Evolutionary conservation across 1,140 invertebrate genomes (phyloP).

Genomic region (Marisa cornuarietis): DNA sequence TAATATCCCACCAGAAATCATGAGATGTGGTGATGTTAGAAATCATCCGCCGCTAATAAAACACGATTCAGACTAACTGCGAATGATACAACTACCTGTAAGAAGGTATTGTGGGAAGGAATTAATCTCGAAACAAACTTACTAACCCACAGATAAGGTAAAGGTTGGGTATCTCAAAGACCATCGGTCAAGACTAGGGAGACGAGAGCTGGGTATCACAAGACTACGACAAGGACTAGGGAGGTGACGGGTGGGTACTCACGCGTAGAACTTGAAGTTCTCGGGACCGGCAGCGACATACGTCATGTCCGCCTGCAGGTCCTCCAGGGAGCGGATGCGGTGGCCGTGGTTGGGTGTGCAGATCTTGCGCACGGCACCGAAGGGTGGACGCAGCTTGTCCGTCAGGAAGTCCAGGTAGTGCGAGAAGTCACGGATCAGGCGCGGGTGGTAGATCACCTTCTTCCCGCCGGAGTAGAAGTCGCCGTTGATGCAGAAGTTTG

Average conservation of each 20-base stretch:
- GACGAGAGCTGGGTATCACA: no score
- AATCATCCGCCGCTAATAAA: no score
- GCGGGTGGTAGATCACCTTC: not conserved
- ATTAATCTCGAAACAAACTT: no score
- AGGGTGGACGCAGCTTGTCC: conserved; percentile 8
- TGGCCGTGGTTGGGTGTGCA: conserved; percentile 2
- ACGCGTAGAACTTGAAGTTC: conserved; percentile 18
- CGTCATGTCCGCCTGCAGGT: not conserved
- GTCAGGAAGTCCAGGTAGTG: conserved; percentile 24
- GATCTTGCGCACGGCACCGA: conserved; percentile 18
- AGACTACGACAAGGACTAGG: no score
- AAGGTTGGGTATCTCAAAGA: no score
- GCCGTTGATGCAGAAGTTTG: conserved; percentile 18
- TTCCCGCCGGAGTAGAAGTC: conserved; percentile 3
- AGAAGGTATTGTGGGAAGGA: no score
- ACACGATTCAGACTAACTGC: no score
- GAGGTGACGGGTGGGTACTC: not conserved
- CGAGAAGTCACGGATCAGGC: conserved; percentile 1
- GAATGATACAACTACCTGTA: no score
- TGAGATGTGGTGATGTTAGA: no score
- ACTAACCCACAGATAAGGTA: no score
- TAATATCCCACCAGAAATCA: no score
- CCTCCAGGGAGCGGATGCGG: conserved; percentile 12
- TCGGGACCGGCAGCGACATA: conserved; percentile 15
- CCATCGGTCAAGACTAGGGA: no score